Evolutionary conservation across 2,113 vertebrate genomes (phyloP).

Genomic region (Corythornis cristatus): DNA sequence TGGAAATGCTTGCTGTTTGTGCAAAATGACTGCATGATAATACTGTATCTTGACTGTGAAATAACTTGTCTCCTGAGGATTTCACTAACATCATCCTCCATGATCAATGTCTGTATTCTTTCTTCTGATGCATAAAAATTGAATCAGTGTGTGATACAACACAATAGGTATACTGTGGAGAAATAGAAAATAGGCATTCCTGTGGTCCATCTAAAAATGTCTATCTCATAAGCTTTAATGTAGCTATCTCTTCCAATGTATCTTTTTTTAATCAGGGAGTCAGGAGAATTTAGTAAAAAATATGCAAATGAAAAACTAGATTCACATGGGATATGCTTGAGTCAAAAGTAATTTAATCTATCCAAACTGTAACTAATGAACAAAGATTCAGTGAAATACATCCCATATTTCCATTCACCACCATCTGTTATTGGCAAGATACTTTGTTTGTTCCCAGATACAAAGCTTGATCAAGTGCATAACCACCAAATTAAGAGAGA

Average conservation of each 20-base stretch:
- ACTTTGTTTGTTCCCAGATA: slow-evolving; percentile 22
- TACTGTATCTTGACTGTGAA: neutral
- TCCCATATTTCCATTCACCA: slow-evolving; percentile 27
- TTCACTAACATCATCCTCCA: neutral
- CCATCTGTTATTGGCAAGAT: slow-evolving; percentile 61
- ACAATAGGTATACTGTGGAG: neutral
- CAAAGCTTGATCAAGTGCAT: neutral
- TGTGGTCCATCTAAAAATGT: neutral
- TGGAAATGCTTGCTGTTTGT: neutral
- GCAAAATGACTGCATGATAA: neutral
- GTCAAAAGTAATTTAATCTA: slow-evolving; percentile 9
- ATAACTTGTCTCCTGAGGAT: neutral
- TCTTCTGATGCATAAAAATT: neutral
- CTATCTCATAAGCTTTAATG: neutral
- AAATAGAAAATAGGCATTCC: neutral
- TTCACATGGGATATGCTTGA: neutral
- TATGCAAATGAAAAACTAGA: neutral
- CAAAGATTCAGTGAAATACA: slow-evolving; percentile 29
- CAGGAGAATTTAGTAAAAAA: neutral
- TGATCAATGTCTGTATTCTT: neutral
- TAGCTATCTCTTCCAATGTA: neutral
- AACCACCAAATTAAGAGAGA: neutral
- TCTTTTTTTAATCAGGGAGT: neutral
- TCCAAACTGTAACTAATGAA: slow-evolving; percentile 50
- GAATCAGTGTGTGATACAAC: neutral